Conservation (phyloP, 2,888 invertebrate species). For the Altica lythri region DNA sequence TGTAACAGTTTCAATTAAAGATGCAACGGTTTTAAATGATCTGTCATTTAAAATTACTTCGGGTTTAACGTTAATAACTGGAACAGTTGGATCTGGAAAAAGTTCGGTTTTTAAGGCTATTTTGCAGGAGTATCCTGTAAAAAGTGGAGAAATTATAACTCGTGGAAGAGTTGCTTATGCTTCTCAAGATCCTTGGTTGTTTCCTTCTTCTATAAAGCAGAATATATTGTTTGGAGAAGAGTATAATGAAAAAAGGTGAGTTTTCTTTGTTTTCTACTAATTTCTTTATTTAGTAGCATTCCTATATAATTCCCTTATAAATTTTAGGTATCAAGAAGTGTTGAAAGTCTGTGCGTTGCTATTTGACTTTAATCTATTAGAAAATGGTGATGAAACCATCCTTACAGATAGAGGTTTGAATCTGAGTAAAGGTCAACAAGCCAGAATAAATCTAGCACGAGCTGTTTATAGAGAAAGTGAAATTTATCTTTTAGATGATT, state of each 20-base stretch:
- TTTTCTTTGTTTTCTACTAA: no score
- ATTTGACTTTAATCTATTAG: constrained; percentile 71
- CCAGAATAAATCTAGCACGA: constrained; percentile 82
- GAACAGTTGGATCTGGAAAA: constrained; percentile 71
- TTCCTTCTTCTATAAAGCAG: constrained; percentile 67
- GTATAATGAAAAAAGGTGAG: constrained; percentile 24
- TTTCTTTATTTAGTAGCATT: no score
- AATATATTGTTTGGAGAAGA: constrained; percentile 63
- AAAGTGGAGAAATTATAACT: constrained; percentile 54
- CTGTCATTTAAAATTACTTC: constrained; percentile 41
- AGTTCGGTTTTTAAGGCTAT: constrained; percentile 56
- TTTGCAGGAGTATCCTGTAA: constrained; percentile 54
- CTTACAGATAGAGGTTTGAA: constrained; percentile 77
- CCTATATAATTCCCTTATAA: not conserved
- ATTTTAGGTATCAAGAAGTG: constrained; percentile 38
- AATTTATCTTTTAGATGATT: constrained; percentile 85
- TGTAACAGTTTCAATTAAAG: constrained; percentile 41
- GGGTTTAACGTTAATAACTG: constrained; percentile 62
- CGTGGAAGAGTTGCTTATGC: constrained; percentile 63
- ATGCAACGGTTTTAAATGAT: constrained; percentile 53
- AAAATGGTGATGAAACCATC: constrained; percentile 77
- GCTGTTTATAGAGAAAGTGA: constrained; percentile 82
- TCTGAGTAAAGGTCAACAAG: constrained; percentile 80
- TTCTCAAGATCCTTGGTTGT: constrained; percentile 67
- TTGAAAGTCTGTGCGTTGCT: constrained; percentile 71